Conservation (phyloP, 1,140 invertebrate species). For the Rhagoletis pomonella region DNA sequence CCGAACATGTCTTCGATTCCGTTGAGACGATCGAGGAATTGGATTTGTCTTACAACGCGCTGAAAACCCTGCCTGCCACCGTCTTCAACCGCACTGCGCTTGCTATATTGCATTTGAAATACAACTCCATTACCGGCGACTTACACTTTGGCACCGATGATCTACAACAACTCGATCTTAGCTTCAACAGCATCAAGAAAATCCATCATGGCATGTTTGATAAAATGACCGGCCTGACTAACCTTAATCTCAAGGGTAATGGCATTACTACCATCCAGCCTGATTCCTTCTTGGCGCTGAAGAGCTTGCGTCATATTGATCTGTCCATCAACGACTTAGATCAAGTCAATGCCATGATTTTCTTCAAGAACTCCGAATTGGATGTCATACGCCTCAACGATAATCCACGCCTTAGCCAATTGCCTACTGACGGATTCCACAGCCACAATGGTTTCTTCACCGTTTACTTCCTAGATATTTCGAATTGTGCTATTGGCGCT, state of each 20-base stretch:
- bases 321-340: conserved; percentile 81
- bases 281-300: conserved; percentile 79
- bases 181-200: conserved; percentile 79
- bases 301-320: conserved; percentile 80
- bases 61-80: conserved; percentile 77
- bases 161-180: conserved; percentile 79
- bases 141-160: conserved; percentile 76
- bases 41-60: conserved; percentile 80
- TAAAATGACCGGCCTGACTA: conserved; percentile 78
- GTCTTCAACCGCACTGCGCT: conserved; percentile 79
- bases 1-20: conserved; percentile 77
- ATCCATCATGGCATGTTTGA: conserved; percentile 80
- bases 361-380: conserved; percentile 80
- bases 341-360: conserved; percentile 79
- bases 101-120: conserved; percentile 78
- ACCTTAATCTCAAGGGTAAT: conserved; percentile 79
- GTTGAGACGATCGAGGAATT: conserved; percentile 79
- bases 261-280: conserved; percentile 80
- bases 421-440: conserved; percentile 78
- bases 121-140: conserved; percentile 77
- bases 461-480: conserved; percentile 81
- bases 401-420: conserved; percentile 78
- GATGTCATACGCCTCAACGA: conserved; percentile 81
- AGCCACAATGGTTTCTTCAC: conserved; percentile 78
- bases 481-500: conserved; percentile 80